Evolutionary conservation across 2,113 vertebrate species (phyloP).

Genomic region (Scalopus aquaticus): DNA sequence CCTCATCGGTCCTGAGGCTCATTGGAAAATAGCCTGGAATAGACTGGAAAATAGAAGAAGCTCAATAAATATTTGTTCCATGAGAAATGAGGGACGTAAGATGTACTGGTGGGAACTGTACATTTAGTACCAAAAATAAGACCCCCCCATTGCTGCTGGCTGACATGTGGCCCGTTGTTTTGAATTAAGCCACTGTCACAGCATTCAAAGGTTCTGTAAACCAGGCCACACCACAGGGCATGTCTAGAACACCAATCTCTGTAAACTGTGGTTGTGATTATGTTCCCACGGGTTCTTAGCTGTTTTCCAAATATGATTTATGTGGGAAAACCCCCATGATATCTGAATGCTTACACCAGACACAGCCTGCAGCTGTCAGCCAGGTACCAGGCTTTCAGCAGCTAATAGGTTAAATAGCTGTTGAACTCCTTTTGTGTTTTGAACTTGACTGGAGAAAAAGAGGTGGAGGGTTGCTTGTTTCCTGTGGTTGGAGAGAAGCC

Average conservation of each 20-base stretch:
- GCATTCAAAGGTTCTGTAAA: background rate
- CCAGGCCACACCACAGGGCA: background rate
- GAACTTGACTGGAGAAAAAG: slow-evolving; percentile 28
- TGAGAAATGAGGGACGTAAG: background rate
- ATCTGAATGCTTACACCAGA: slow-evolving; percentile 54
- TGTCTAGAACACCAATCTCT: slow-evolving; percentile 71
- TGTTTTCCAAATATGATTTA: slow-evolving; percentile 74
- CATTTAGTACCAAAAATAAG: background rate
- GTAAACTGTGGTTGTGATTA: slow-evolving; percentile 61
- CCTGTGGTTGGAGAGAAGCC: slow-evolving; percentile 32
- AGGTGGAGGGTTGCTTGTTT: background rate
- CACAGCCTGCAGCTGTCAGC: slow-evolving; percentile 69
- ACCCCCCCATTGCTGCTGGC: background rate
- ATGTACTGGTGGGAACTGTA: background rate
- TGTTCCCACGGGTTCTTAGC: slow-evolving; percentile 75
- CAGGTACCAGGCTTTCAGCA: slow-evolving; percentile 35
- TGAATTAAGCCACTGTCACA: background rate
- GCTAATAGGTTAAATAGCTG: background rate
- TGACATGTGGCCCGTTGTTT: background rate
- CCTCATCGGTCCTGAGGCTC: background rate
- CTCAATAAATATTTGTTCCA: slow-evolving; percentile 15
- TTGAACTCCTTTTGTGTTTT: slow-evolving; percentile 39
- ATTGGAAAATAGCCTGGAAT: too few species aligned
- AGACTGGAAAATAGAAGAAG: background rate
- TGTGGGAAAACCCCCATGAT: slow-evolving; percentile 73